Conservation (phyloP, 2,888 invertebrate species). For the Kuschelorhynchus macadamiae region DNA sequence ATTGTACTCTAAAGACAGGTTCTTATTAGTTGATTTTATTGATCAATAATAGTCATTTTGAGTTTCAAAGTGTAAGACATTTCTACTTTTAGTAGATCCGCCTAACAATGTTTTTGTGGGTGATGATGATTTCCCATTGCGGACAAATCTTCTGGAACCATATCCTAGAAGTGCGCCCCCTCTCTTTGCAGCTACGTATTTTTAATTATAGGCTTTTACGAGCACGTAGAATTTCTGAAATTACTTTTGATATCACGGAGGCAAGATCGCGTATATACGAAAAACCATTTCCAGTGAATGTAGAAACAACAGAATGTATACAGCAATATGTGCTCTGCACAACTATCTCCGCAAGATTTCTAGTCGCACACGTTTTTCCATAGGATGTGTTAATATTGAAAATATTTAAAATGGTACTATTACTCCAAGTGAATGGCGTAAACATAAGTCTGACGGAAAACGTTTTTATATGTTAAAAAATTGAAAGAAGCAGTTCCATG, state of each 20-base stretch:
- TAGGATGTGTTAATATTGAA: too few relatives aligned
- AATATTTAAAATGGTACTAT: too few relatives aligned
- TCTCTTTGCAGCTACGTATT: conserved; percentile 44
- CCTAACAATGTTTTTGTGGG: conserved; percentile 9
- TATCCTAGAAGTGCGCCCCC: conserved; percentile 35
- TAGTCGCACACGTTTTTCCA: conserved; percentile 13
- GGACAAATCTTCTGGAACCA: conserved; percentile 48
- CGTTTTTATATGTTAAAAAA: conserved; percentile 6
- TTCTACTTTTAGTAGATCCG: too few relatives aligned
- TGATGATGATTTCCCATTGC: conserved; percentile 2
- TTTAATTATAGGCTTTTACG: conserved; percentile 55
- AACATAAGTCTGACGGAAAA: too few relatives aligned
- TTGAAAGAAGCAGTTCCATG: conserved; percentile 50
- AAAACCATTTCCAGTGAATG: conserved; percentile 17
- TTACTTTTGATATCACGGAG: conserved; percentile 54
- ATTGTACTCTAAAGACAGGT: too few relatives aligned
- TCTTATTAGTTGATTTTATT: too few relatives aligned
- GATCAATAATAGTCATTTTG: too few relatives aligned
- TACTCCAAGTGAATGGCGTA: too few relatives aligned
- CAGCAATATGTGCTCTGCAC: conserved; percentile 54
- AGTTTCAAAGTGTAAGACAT: too few relatives aligned
- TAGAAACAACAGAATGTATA: conserved; percentile 46
- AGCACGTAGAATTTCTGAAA: conserved; percentile 52
- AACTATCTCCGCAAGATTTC: conserved; percentile 49
- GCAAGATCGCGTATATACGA: conserved; percentile 46